Base-by-base conservation (phyloP, 2,888 invertebrate genomes). In the Erebia epiphron region DNA sequence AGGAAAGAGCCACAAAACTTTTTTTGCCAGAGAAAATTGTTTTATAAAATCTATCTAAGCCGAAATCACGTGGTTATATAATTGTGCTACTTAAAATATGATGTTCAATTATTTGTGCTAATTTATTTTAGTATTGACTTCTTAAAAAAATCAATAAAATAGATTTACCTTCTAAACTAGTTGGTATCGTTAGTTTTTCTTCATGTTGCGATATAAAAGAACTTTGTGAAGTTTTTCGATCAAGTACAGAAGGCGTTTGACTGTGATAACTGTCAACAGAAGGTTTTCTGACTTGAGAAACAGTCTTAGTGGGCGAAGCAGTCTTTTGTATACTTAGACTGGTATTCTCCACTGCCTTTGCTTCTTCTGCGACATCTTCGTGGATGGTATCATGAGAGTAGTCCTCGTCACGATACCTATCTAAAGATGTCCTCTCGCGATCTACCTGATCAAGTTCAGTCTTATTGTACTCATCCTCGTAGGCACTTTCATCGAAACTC, bases 401-500 rank as follows among this genome's bases (percentile, higher is more conserved):
- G 76, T 93, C 87, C 75, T 92, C 85, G 74, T 93, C 86, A 87
- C 83, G 86, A 90, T 88, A 92, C 86, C 89, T 89, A 74, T 92
- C 91, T 77, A 92, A 83, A 79, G 92, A 91, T 69, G 85, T 84
- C 78, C 88, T 88, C 71, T 90, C 90, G 69, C 86, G 87, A 75
- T 92, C 91, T 80, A 83, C 84, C 90, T 89, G 89, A 86, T 92
- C 91, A 79, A 86, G 87, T 84, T 92, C 92, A 92, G 93, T 92
- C 92, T 92, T 92, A 88, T 92, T 79, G 83, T 91, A 92, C 86
- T 93, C 92, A 79, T 92, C 91, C 78, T 93, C 93, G 86, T 92
- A 93, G 92, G 92, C 92, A 92, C 92, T 92, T 91, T 92, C 92
- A 81, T 92, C 91, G 79, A 88, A 91, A 85, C 88, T 88, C 76